A percentile compares a stretch with the other conserved stretches of the same genome.
Evolutionary conservation across 2,888 invertebrate genomes (phyloP).

Genomic region (Seladonia tumulorum): DNA sequence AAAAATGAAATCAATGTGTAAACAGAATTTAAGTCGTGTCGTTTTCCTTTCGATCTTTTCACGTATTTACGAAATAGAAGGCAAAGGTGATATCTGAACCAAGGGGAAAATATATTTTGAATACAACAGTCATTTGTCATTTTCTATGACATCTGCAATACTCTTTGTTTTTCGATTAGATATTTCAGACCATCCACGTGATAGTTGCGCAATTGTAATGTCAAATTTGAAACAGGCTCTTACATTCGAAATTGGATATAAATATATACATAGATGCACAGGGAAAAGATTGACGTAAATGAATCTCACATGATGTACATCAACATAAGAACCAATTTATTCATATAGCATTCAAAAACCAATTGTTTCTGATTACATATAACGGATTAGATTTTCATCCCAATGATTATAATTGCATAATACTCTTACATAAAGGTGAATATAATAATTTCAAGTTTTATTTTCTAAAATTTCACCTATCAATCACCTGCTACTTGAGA

Average conservation of each 20-base stretch:
- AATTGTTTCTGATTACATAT: not conserved
- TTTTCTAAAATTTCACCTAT: constrained; percentile 28
- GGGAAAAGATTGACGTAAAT: not conserved
- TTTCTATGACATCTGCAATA: not conserved
- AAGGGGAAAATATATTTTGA: not conserved
- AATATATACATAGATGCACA: not conserved
- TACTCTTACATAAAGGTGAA: not conserved
- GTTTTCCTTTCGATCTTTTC: not conserved
- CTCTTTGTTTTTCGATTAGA: not conserved
- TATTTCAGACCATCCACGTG: not conserved
- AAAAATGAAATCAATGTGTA: not conserved
- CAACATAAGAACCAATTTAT: constrained; percentile 44
- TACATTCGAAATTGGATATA: not conserved
- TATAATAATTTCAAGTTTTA: not conserved
- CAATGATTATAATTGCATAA: not conserved
- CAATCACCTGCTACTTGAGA: not conserved
- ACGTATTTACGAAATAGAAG: constrained; percentile 6
- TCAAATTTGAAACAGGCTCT: constrained; percentile 9
- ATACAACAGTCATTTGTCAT: not conserved
- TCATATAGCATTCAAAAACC: constrained; percentile 7
- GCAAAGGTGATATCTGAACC: not conserved
- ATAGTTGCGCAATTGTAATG: constrained; percentile 16
- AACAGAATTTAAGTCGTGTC: not conserved
- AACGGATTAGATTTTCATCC: not conserved
- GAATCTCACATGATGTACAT: not conserved